Evolutionary conservation across 1,140 invertebrate species (phyloP), one percentile per base, ranked within the genome.

Genomic region (Drosophila biarmipes): DNA sequence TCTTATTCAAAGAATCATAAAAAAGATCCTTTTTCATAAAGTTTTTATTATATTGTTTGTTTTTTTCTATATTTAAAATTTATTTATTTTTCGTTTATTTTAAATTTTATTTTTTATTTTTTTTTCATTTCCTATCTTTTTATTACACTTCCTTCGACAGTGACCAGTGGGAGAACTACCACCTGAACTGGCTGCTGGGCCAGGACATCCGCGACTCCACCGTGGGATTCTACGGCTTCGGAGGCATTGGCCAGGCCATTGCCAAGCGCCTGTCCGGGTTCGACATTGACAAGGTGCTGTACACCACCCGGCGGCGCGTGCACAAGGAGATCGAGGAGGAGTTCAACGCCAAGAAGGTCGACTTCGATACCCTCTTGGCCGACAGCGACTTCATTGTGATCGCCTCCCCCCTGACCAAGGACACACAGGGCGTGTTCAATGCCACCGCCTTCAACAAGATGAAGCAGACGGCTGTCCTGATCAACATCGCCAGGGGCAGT

Each of bases 121-220:
- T 0, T 0, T 21, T 2, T n/a, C 1, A 1, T 37, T 6, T 91
- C 2, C 7, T 93, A n/a, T 4, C 2, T 21, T 21, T 21, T 21
- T 21, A 2, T 2, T 2, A 21, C 2, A 21, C 21, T 21, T 21
- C 4, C 21, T 96, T 43, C 92, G 1, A 43, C 8, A 95, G 94
- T 78, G 96, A 96, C 7, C 95, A 95, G 59, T 98, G 97, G 97
- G 94, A 93, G 62, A 94, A 95, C 4, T 98, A 97, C 97, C 94
- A 96, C 17, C 97, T 97, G 2, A 94, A 95, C 46, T 98, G 96
- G 95, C 95, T 99, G 95, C 97, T 96, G 86, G 98, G 98, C 0
- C 95, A 95, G 58, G 96, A 96, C 6, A 92, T 99, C 14, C 94
- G 94, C 31, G 95, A 94, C 34, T 94, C 97, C 4, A 97, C 96